Conservation (phyloP, 92 coral and sea anemone species). For the Meandrina meandrites region DNA sequence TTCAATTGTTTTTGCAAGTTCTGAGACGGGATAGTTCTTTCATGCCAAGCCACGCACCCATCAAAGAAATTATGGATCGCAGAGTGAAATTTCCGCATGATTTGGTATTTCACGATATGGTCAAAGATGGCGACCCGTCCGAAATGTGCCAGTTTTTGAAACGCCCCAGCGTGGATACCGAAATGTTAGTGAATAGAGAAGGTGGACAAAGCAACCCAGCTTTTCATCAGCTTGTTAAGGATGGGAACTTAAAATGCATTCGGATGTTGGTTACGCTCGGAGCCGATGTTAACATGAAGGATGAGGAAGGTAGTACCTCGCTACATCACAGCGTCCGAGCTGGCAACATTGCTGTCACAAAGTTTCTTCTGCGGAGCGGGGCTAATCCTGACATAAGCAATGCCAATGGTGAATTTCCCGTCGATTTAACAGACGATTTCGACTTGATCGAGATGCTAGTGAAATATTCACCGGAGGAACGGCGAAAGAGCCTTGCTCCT, state of each 20-base stretch:
- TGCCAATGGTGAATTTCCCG: constrained; percentile 76
- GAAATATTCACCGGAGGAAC: constrained; percentile 80
- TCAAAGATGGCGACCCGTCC: constrained; percentile 94
- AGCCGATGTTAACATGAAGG: constrained; percentile 94
- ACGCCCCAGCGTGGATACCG: constrained; percentile 96
- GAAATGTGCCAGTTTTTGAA: constrained; percentile 90
- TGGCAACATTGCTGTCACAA: constrained; percentile 70
- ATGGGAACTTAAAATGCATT: constrained; percentile 95
- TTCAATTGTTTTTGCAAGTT: background rate
- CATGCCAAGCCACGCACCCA: constrained; percentile 11
- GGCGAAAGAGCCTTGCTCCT: constrained; percentile 67
- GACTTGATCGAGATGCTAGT: constrained; percentile 90
- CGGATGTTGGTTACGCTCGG: constrained; percentile 90
- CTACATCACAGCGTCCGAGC: constrained; percentile 83
- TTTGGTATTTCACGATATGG: constrained; percentile 92
- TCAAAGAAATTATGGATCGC: constrained; percentile 44
- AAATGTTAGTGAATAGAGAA: constrained; percentile 76
- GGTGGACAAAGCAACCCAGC: constrained; percentile 77
- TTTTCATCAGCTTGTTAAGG: constrained; percentile 88
- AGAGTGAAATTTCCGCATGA: constrained; percentile 95
- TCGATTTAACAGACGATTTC: constrained; percentile 93
- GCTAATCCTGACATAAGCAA: constrained; percentile 91
- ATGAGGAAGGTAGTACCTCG: constrained; percentile 83
- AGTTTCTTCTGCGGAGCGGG: constrained; percentile 83
- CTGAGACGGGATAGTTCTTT: background rate